Evolutionary conservation across 1,140 invertebrate species (phyloP).

Genomic region (Whitmania pigra): DNA sequence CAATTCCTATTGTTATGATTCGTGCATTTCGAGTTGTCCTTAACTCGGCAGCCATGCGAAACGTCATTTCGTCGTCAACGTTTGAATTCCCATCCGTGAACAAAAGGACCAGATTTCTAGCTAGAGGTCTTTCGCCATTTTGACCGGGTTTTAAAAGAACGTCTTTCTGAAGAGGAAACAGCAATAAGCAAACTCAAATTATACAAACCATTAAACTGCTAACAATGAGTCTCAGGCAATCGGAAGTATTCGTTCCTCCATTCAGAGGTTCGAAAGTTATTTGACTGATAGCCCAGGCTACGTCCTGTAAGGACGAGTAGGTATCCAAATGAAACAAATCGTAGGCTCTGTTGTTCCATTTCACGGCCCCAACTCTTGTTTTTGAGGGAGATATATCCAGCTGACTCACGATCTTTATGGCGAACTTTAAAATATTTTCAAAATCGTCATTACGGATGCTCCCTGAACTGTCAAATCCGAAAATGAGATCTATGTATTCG

Average conservation of each 20-base stretch:
- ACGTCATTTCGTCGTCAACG: background rate
- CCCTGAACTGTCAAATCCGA: conserved; percentile 12
- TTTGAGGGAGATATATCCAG: conserved; percentile 18
- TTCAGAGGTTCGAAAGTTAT: background rate
- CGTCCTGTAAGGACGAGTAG: conserved; percentile 19
- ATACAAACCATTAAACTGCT: background rate
- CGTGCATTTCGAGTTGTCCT: background rate
- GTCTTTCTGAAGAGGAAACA: background rate
- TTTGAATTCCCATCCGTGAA: conserved; percentile 10
- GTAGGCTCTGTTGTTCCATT: conserved; percentile 13
- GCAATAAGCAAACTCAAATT: background rate
- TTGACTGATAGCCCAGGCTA: conserved; percentile 12
- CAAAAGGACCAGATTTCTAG: background rate
- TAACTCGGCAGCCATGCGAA: background rate
- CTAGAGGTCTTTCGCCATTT: conserved; percentile 10
- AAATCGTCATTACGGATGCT: conserved; percentile 20
- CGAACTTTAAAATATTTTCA: conserved; percentile 19
- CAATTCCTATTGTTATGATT: conserved; percentile 1
- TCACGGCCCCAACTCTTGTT: conserved; percentile 19
- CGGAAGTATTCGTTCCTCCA: conserved; percentile 6
- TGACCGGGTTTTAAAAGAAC: conserved; percentile 9
- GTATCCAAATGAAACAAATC: conserved; percentile 23
- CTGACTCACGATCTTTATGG: conserved; percentile 10
- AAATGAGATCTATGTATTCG: conserved; percentile 11
- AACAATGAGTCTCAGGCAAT: conserved; percentile 7